Percentiles rank a stretch among this genome's conserved stretches.
phyloP scores from a whole-genome alignment of 2,797 vertebrate species.

The Lemur catta region DNA sequence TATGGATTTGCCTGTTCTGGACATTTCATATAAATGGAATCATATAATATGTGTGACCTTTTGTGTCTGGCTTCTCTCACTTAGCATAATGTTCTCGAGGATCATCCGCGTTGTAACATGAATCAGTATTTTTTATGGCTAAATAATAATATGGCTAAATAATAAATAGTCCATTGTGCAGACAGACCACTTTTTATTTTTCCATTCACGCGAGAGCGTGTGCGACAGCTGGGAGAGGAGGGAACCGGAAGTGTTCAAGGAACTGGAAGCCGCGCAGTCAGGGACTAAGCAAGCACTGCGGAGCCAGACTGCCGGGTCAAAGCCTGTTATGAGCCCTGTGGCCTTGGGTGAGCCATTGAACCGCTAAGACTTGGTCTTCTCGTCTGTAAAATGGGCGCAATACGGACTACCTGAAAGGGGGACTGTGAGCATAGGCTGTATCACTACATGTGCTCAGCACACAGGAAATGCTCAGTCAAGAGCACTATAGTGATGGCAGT shows the following conservation, averaged over 20 bases:
- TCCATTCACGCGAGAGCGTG: neutral
- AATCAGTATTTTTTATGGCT: neutral
- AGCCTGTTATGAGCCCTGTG: neutral
- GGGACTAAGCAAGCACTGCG: neutral
- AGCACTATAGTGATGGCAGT: rapidly evolving
- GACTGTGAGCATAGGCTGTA: neutral
- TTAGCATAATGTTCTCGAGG: neutral
- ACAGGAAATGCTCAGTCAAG: rapidly evolving
- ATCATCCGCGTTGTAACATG: neutral
- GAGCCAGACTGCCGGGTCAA: neutral
- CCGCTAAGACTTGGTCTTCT: neutral
- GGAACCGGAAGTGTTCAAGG: rapidly evolving
- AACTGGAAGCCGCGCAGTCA: too few relatives aligned
- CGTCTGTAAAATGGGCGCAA: neutral
- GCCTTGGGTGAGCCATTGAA: neutral
- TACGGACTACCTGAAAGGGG: neutral
- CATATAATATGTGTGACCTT: neutral
- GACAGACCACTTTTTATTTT: neutral
- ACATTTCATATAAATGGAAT: neutral
- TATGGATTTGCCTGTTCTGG: neutral
- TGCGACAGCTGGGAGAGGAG: neutral
- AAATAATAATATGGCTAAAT: neutral
- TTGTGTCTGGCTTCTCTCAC: neutral
- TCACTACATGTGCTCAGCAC: rapidly evolving
- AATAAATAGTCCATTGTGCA: neutral